Evolutionary conservation across 2,113 vertebrate species (phyloP), one percentile per base, ranked within the genome.

Genomic region (Prunella himalayana): DNA sequence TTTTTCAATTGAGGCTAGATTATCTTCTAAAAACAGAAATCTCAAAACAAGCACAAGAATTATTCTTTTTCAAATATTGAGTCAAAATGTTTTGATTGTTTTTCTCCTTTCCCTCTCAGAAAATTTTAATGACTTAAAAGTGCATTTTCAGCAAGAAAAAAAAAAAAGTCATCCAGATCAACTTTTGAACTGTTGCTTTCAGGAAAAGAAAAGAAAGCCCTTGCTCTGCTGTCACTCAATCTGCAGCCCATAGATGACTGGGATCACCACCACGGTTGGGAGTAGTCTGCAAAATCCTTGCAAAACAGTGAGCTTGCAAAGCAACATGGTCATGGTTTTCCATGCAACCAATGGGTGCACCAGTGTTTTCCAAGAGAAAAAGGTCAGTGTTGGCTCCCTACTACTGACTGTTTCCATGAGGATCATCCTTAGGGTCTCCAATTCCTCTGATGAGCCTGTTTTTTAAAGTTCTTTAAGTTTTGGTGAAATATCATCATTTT

Each of bases 1-100:
- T 82, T 93, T 93, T 94, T 92, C 88, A 92, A 16, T 93, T 96
- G 86, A 77, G 30, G 15, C 47, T 95, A 88, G 42, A 50, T 88
- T 65, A 88, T 30, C 24, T 35, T 92, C 80, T 88, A 92, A 93
- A 97, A 90, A 78, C 90, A 94, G 72, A 83, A 82, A 88, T 70
- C 59, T 61, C 59, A 54, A 86, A 95, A 86, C 39, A 94, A 96
- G 72, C 0, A 0, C 11, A 82, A 54, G 2, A 47, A n/a, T 11
- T 33, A 49, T 13, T 53, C 31, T 72, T 56, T 72, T 54, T 90
- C 24, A 63, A 83, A 69, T 80, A 86, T 28, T 2, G 1, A 77
- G 30, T 54, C 33, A 73, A 83, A 93, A 61, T 9, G 0, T 65
- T 92, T 82, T 75, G 10, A n/a, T 79, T 84, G 25, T 25, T 95